Evolutionary conservation across 2,113 vertebrate genomes (phyloP).

Genomic region (Pedetes capensis): DNA sequence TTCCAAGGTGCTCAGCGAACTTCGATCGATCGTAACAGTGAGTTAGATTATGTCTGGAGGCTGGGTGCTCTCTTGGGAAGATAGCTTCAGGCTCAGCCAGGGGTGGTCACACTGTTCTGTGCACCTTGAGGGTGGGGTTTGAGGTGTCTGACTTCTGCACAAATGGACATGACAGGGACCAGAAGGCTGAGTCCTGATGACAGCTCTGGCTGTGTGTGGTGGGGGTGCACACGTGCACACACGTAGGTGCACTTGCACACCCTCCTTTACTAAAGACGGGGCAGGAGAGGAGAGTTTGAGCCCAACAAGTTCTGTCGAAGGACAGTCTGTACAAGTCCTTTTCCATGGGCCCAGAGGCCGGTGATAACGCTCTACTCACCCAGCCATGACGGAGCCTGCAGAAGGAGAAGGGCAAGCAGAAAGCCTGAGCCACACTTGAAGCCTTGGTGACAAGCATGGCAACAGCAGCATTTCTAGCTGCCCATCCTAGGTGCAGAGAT

Average conservation of each 20-base stretch:
- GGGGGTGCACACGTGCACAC: background rate
- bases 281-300: background rate
- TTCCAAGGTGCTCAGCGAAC: background rate
- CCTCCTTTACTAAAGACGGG: background rate
- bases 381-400: background rate
- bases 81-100: background rate
- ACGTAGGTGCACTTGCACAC: accelerated
- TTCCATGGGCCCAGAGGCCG: background rate
- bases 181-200: background rate
- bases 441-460: background rate
- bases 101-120: background rate
- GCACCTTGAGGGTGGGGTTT: background rate
- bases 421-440: background rate
- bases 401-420: background rate
- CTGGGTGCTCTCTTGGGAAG: background rate
- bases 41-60: background rate
- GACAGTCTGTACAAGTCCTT: background rate
- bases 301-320: conserved; percentile 54
- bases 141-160: background rate
- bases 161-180: too few relatives aligned
- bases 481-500: too few relatives aligned
- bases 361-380: background rate
- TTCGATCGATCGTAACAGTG: background rate
- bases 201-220: background rate
- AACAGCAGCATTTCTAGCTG: too few relatives aligned